phyloP scores from a whole-genome alignment of 2,113 vertebrate species.

The Tangachromis dhanisi region DNA sequence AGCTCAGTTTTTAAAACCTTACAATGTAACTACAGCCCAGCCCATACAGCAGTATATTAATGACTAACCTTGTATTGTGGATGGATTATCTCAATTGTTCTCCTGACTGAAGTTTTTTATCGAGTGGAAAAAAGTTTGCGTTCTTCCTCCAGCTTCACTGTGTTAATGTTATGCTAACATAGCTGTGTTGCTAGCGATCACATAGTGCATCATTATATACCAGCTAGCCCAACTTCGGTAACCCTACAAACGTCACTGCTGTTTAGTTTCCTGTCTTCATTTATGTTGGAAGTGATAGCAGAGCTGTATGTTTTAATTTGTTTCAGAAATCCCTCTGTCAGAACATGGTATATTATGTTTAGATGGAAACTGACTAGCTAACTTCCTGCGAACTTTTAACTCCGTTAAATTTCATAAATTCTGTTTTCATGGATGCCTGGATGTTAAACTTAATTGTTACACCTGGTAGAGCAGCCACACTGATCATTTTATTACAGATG shows the following conservation, averaged over 20 bases:
- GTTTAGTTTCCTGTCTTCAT: not conserved
- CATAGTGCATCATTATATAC: not conserved
- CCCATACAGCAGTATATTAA: not conserved
- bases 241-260: not conserved
- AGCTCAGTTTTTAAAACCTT: not conserved
- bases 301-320: not conserved
- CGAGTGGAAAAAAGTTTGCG: not conserved
- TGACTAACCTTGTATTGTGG: not conserved
- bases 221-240: not conserved
- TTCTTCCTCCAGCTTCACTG: too few relatives aligned
- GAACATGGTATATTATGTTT: not conserved
- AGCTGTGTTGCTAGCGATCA: not conserved
- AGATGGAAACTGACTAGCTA: not conserved
- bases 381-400: not conserved
- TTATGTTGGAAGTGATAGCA: not conserved
- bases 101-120: not conserved
- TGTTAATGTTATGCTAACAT: not conserved
- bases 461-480: not conserved
- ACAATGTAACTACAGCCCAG: not conserved
- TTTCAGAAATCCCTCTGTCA: not conserved
- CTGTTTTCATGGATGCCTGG: not conserved
- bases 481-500: not conserved
- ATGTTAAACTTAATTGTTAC: not conserved
- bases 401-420: not conserved
- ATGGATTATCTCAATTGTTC: not conserved